A percentile compares a stretch with the other conserved stretches of the same genome.
Conservation (phyloP, 2,888 invertebrate species). For the Notocelia uddmanniana region DNA sequence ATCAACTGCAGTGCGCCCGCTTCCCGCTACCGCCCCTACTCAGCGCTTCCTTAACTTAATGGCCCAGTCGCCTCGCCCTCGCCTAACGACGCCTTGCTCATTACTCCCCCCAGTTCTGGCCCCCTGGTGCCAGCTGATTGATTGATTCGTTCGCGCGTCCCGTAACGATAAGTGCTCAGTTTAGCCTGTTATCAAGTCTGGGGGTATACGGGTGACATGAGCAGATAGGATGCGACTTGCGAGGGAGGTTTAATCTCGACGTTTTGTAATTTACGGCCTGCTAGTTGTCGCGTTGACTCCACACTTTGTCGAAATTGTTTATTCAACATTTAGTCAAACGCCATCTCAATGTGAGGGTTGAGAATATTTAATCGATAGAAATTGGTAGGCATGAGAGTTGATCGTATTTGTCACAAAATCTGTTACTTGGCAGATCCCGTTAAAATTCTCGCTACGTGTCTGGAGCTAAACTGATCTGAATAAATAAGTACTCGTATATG, state of each 20-base stretch:
- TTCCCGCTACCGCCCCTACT: slow-evolving; percentile 43
- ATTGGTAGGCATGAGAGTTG: neutral
- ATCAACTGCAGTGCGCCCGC: slow-evolving; percentile 12
- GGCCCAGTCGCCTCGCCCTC: slow-evolving; percentile 41
- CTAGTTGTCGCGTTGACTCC: neutral
- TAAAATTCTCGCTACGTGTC: neutral
- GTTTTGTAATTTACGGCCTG: slow-evolving; percentile 10
- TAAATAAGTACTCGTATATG: neutral
- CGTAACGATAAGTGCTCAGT: slow-evolving; percentile 71
- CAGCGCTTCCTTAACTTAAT: slow-evolving; percentile 34
- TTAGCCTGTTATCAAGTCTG: slow-evolving; percentile 69
- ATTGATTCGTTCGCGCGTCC: slow-evolving; percentile 64
- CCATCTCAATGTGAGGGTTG: neutral
- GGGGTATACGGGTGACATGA: slow-evolving; percentile 47
- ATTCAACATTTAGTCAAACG: neutral
- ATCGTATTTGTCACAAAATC: neutral
- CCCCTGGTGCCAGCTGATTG: slow-evolving; percentile 64
- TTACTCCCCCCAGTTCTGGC: slow-evolving; percentile 53
- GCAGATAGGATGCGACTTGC: slow-evolving; percentile 18
- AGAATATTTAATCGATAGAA: neutral
- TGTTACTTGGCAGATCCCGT: neutral
- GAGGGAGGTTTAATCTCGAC: neutral
- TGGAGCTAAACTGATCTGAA: neutral
- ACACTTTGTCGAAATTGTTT: neutral
- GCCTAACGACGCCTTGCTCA: slow-evolving; percentile 48